phyloP scores from a whole-genome alignment of 2,113 vertebrate species.

The Pangasianodon gigas region DNA sequence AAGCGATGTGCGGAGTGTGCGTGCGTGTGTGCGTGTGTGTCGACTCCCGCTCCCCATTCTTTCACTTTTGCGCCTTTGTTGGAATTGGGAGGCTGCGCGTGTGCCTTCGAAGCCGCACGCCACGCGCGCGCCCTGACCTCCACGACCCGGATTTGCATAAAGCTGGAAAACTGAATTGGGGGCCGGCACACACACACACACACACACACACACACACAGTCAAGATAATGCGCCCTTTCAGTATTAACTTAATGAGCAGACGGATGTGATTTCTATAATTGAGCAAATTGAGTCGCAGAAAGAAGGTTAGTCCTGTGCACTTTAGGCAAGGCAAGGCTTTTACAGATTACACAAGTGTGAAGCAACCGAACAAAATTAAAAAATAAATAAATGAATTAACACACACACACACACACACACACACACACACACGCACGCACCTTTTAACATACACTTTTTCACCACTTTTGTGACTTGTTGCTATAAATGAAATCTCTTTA shows the following conservation, averaged over 20 bases:
- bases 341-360: background rate
- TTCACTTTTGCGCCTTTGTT: constrained; percentile 55
- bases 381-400: no score
- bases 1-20: constrained; percentile 14
- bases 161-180: constrained; percentile 59
- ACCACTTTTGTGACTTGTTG: no score
- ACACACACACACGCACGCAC: background rate
- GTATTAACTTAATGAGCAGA: background rate
- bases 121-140: constrained; percentile 63
- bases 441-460: no score
- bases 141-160: constrained; percentile 62
- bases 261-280: constrained; percentile 10
- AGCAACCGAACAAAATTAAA: background rate
- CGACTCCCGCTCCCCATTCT: constrained; percentile 39
- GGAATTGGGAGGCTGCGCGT: constrained; percentile 62
- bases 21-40: constrained; percentile 9
- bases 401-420: background rate
- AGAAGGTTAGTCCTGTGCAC: background rate
- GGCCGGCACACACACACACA: constrained; percentile 37
- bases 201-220: constrained; percentile 25
- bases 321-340: background rate
- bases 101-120: constrained; percentile 60
- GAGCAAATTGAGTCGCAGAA: background rate
- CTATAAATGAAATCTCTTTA: no score
- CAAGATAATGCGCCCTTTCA: background rate